These are phyloP conservation scores for Oppia nitens DNA, from an alignment of 1,140 invertebrate species.

Conservation along the genomic window DNA sequence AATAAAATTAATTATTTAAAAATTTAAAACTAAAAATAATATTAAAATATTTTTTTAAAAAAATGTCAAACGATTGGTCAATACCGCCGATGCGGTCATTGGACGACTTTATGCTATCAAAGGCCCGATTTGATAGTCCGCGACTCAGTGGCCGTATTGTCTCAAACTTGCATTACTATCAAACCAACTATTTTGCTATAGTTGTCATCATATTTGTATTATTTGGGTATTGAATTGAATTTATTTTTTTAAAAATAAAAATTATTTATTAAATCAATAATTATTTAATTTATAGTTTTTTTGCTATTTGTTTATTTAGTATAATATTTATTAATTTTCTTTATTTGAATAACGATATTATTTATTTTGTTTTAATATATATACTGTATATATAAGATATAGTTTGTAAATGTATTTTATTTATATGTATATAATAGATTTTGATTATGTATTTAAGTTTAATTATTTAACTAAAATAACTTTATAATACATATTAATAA, in stretches of 20 bases:
- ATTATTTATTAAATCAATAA: too few species aligned
- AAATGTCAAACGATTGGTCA: background rate
- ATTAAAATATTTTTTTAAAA: too few species aligned
- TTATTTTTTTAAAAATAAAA: too few species aligned
- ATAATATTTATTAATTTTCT: background rate
- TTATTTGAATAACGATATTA: background rate
- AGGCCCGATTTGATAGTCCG: slow-evolving; percentile 63
- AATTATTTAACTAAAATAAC: too few species aligned
- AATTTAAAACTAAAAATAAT: too few species aligned
- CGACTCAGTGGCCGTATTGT: slow-evolving; percentile 67
- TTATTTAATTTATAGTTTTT: too few species aligned
- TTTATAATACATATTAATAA: too few species aligned
- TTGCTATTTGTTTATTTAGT: too few species aligned
- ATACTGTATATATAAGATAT: background rate
- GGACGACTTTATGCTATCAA: slow-evolving; percentile 56
- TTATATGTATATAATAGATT: background rate
- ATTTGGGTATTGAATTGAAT: too few species aligned
- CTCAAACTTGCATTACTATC: slow-evolving; percentile 68
- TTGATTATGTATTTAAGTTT: too few species aligned
- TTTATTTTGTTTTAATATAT: background rate
- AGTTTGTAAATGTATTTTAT: background rate
- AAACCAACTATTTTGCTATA: slow-evolving; percentile 64
- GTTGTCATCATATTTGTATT: slow-evolving; percentile 47
- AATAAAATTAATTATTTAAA: too few species aligned
- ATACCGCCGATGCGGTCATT: slow-evolving; percentile 50